These are phyloP conservation scores for Nothoprocta pentlandii DNA, from an alignment of 2,113 vertebrate genomes.

Conservation along the genomic window DNA sequence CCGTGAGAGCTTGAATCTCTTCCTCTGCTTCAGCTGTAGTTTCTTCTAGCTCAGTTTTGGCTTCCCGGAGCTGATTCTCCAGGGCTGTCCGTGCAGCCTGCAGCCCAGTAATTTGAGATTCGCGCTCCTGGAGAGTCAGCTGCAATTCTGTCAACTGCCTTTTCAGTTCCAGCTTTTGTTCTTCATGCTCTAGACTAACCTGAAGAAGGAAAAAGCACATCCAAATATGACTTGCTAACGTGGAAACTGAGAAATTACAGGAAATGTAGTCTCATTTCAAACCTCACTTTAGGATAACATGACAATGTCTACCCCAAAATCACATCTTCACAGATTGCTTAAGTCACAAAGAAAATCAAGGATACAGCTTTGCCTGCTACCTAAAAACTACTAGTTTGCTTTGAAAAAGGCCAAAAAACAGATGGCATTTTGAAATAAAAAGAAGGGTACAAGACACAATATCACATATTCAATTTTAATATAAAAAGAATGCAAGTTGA, in stretches of 20 bases:
- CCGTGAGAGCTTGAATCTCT: conserved; percentile 96
- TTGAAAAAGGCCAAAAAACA: not conserved
- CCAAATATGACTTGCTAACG: not conserved
- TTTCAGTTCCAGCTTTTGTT: conserved; percentile 95
- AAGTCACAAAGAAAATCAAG: not conserved
- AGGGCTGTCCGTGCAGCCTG: conserved; percentile 90
- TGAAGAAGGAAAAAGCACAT: conserved; percentile 45
- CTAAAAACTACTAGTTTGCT: not conserved
- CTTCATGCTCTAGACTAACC: conserved; percentile 94
- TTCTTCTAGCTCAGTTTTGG: conserved; percentile 96
- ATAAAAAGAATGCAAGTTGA: not conserved
- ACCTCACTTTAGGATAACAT: not conserved
- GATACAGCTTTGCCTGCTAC: not conserved
- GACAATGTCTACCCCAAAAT: not conserved
- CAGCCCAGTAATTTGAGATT: conserved; percentile 92
- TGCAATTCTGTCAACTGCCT: conserved; percentile 94
- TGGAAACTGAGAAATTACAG: not conserved
- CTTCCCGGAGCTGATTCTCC: conserved; percentile 93
- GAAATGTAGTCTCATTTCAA: not conserved
- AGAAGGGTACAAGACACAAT: not conserved
- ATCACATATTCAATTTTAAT: not conserved
- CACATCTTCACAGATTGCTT: not conserved
- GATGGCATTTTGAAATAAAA: not conserved
- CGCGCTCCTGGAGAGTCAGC: conserved; percentile 93
- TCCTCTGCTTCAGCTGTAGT: conserved; percentile 97